These are phyloP conservation scores for Craterocephalus amniculus DNA, from an alignment of 2,797 vertebrate genomes.

Conservation along the genomic window DNA sequence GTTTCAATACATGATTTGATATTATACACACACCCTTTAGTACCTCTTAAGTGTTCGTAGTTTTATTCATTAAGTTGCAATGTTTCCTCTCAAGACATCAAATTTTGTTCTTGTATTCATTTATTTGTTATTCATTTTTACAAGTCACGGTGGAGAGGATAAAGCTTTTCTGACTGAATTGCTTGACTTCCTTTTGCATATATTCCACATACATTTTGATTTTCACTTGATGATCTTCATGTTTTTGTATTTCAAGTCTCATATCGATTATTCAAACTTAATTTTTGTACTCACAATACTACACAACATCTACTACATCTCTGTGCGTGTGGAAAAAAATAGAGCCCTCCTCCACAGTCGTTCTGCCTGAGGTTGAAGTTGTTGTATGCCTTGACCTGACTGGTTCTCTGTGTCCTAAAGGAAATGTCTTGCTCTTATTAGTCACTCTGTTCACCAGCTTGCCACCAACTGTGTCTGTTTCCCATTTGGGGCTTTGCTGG, in stretches of 20 bases:
- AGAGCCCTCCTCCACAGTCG: neutral
- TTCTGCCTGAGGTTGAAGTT: constrained; percentile 5
- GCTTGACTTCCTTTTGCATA: neutral
- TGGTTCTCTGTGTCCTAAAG: constrained; percentile 21
- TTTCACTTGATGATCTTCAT: neutral
- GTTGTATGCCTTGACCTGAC: constrained; percentile 17
- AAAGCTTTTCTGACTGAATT: neutral
- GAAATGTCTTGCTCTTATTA: constrained; percentile 21
- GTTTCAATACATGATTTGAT: neutral
- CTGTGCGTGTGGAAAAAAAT: constrained; percentile 9
- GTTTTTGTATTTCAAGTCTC: neutral
- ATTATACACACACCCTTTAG: neutral
- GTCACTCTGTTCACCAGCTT: constrained; percentile 13
- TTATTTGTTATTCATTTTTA: neutral
- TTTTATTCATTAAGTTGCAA: neutral
- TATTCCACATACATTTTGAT: neutral
- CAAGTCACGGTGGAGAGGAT: neutral
- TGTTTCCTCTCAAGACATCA: neutral
- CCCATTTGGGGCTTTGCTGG: constrained; percentile 25
- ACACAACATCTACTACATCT: neutral
- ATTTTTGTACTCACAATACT: neutral
- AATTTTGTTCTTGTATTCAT: too few relatives aligned
- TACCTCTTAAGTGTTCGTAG: neutral
- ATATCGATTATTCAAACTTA: neutral
- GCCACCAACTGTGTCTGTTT: constrained; percentile 28